Conservation (phyloP, 2,888 invertebrate genomes). For the Cryptocephalus moraei region DNA sequence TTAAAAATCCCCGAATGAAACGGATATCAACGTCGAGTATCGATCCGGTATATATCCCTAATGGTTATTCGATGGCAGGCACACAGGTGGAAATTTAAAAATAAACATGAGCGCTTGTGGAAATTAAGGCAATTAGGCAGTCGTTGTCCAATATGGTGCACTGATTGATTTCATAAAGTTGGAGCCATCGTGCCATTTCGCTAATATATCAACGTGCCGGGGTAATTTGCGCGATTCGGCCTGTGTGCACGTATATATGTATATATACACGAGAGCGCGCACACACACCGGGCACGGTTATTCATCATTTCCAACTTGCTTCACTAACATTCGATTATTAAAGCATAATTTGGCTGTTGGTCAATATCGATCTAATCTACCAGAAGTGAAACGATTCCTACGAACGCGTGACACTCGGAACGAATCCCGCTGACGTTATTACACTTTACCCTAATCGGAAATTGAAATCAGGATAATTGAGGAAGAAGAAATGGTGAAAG, state of each 20-base stretch:
- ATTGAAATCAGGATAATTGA: no score
- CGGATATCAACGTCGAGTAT: no score
- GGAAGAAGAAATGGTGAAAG: no score
- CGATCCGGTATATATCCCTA: neutral
- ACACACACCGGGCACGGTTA: neutral
- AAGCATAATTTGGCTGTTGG: no score
- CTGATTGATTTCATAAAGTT: conserved; percentile 33
- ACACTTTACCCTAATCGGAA: no score
- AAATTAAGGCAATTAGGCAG: conserved; percentile 32
- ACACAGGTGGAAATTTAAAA: conserved; percentile 25
- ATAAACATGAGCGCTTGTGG: conserved; percentile 26
- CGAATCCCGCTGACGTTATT: no score
- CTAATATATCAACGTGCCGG: neutral
- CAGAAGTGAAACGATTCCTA: no score
- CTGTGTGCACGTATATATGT: neutral
- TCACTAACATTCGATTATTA: neutral
- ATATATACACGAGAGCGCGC: neutral
- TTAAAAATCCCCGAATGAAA: no score
- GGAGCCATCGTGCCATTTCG: conserved; percentile 16
- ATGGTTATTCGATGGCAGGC: conserved; percentile 13
- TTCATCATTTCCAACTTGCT: neutral
- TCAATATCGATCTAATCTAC: no score
- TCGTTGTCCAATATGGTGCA: conserved; percentile 32
- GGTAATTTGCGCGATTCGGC: neutral
- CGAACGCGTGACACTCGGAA: no score